Conservation (phyloP, 2,113 vertebrate species). For the Parotia lawesii region DNA sequence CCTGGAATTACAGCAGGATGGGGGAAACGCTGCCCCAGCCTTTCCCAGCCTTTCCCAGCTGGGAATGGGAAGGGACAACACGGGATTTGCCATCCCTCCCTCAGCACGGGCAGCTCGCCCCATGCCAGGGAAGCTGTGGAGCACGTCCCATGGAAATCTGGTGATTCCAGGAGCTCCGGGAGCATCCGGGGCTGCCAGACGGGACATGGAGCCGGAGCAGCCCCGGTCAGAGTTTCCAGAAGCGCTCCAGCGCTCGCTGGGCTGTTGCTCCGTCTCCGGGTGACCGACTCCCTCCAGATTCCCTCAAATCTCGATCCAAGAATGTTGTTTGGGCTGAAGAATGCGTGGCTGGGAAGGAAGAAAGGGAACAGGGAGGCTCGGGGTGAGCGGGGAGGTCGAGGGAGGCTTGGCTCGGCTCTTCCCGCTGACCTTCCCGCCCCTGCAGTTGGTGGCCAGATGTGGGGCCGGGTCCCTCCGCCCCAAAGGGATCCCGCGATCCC, state of each 20-base stretch:
- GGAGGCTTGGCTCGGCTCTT: not conserved
- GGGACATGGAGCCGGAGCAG: not conserved
- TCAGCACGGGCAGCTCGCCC: rapidly evolving
- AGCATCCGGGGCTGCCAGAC: not conserved
- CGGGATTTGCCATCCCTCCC: not conserved
- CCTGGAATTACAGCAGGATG: not conserved
- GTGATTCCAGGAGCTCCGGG: not conserved
- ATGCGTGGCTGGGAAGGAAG: not conserved
- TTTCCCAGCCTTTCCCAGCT: not conserved
- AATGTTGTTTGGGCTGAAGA: conserved; percentile 63
- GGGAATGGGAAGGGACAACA: not conserved
- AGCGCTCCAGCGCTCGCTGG: not conserved
- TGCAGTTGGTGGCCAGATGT: not conserved
- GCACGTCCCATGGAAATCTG: not conserved
- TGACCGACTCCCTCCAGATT: conserved; percentile 29
- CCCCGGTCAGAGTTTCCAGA: conserved; percentile 11
- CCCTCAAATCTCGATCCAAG: conserved; percentile 44
- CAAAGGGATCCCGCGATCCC: rapidly evolving
- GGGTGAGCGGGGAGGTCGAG: not conserved
- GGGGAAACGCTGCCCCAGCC: not conserved
- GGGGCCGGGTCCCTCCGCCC: rapidly evolving
- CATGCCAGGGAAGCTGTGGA: not conserved
- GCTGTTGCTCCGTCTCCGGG: not conserved
- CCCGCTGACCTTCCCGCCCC: not conserved
- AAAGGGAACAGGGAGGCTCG: conserved; percentile 5